phyloP scores from a whole-genome alignment of 2,113 vertebrate genomes.

The Marmota flaviventris region DNA sequence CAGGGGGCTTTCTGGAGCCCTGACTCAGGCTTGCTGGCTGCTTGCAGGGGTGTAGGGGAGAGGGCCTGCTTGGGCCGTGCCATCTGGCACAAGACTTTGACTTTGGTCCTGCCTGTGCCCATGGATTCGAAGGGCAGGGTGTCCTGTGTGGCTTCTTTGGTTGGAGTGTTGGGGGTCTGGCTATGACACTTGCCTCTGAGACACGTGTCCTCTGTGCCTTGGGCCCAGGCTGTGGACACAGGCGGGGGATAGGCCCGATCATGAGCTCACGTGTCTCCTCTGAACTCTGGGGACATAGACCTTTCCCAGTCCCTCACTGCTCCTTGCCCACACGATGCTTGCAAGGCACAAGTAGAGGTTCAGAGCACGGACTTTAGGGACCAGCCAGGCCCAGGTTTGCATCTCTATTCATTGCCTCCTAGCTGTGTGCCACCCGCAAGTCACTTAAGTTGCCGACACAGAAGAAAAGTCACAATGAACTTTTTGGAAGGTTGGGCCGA shows the following conservation, averaged over 20 bases:
- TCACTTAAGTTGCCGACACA: neutral
- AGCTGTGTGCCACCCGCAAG: rapidly evolving
- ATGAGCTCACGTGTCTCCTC: neutral
- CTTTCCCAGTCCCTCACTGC: too few species aligned
- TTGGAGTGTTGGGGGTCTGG: neutral
- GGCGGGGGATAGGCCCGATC: neutral
- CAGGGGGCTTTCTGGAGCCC: neutral
- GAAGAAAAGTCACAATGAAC: neutral
- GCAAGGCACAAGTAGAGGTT: neutral
- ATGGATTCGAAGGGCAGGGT: neutral
- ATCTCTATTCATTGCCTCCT: neutral
- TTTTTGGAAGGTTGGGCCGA: neutral
- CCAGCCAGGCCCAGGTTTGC: neutral
- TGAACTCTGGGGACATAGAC: neutral
- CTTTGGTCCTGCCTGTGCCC: too few species aligned
- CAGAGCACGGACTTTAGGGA: neutral
- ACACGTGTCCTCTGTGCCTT: neutral
- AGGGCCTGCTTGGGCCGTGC: neutral
- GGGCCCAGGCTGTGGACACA: neutral
- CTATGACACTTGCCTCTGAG: neutral
- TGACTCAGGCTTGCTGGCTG: neutral
- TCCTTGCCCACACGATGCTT: neutral
- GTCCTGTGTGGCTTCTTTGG: neutral
- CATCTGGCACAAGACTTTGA: rapidly evolving
- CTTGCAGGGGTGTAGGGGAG: neutral